Conservation (phyloP, 2,113 vertebrate genomes). For the Mormyrus lacerda region DNA sequence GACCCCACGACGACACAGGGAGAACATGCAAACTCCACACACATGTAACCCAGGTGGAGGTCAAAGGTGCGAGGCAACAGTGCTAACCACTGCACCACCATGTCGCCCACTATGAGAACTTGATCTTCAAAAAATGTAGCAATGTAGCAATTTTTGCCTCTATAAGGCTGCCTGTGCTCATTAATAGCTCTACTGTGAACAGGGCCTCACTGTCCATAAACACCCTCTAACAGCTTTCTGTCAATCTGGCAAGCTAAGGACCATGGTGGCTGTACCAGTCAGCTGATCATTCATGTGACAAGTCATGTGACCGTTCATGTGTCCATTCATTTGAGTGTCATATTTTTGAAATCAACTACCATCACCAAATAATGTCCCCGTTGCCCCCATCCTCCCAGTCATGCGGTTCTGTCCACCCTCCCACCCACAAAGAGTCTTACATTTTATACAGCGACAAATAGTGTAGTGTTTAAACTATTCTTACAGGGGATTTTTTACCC, state of each 20-base stretch:
- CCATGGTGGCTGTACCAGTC: neutral
- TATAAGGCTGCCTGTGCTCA: neutral
- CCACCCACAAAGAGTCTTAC: neutral
- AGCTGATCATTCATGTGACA: neutral
- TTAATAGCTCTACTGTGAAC: neutral
- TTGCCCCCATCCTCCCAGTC: neutral
- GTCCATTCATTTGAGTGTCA: neutral
- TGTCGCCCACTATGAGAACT: no score
- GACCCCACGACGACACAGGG: no score
- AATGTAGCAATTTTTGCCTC: neutral
- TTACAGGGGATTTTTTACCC: neutral
- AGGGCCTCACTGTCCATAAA: neutral
- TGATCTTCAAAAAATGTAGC: neutral
- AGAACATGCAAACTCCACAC: no score
- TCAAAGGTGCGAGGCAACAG: no score
- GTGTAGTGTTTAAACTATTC: neutral
- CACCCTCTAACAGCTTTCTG: neutral
- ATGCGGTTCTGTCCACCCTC: neutral
- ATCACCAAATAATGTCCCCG: neutral
- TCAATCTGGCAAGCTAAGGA: neutral
- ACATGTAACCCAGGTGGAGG: no score
- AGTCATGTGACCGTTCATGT: neutral
- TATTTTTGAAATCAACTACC: neutral
- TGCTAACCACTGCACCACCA: no score
- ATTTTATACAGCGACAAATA: neutral